These are phyloP conservation scores for Australoheros scitulus DNA, from an alignment of 2,113 vertebrate genomes.

Conservation along the genomic window DNA sequence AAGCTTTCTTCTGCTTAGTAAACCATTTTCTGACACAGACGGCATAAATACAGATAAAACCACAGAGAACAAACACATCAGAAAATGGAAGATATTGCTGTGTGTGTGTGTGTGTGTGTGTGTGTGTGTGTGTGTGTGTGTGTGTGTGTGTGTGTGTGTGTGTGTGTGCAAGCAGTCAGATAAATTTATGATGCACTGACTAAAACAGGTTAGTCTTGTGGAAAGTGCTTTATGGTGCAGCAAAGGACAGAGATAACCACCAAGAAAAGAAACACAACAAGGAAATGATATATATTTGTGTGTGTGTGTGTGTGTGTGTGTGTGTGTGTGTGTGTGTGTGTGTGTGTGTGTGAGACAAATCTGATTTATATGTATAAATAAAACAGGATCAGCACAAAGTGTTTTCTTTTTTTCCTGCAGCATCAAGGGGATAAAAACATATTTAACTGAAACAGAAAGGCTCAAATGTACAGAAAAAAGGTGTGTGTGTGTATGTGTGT, in stretches of 20 bases:
- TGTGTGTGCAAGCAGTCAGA: background rate
- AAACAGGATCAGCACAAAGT: background rate
- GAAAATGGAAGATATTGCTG: background rate
- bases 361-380: conserved; percentile 11
- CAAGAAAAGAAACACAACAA: background rate
- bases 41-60: conserved; percentile 40
- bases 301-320: background rate
- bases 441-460: background rate
- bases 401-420: conserved; percentile 5
- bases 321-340: background rate
- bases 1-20: conserved; percentile 33
- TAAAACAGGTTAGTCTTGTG: conserved; percentile 30
- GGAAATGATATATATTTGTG: conserved; percentile 2
- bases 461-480: background rate
- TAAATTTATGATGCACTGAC: conserved; percentile 44
- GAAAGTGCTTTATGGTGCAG: conserved; percentile 15
- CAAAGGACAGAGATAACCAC: conserved; percentile 20
- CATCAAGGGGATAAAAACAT: background rate
- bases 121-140: background rate
- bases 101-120: background rate
- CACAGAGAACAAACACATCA: conserved; percentile 28
- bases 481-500: background rate
- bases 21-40: conserved; percentile 36
- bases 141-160: background rate
- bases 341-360: background rate